phyloP scores from a whole-genome alignment of 2,797 vertebrate species.

The Cynodonichthys magdalenae region DNA sequence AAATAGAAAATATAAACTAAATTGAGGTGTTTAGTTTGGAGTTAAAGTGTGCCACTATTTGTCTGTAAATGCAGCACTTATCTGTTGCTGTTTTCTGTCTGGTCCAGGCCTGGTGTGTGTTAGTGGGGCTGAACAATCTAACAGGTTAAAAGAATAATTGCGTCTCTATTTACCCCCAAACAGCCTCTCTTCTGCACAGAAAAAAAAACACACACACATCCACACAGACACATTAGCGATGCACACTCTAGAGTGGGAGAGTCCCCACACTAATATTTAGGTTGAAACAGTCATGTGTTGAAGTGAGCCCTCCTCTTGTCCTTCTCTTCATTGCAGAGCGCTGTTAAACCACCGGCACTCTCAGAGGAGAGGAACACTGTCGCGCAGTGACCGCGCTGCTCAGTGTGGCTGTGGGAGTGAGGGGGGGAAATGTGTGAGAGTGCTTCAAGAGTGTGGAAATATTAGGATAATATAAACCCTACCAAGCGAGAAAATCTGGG shows the following conservation, averaged over 20 bases:
- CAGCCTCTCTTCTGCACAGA: conserved; percentile 76
- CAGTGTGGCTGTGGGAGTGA: conserved; percentile 44
- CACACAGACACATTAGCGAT: conserved; percentile 42
- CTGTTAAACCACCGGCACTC: conserved; percentile 73
- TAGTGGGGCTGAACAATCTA: conserved; percentile 66
- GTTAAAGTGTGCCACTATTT: conserved; percentile 42
- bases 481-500: conserved; percentile 17
- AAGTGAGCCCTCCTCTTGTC: conserved; percentile 80
- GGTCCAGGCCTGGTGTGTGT: conserved; percentile 42
- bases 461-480: conserved; percentile 40
- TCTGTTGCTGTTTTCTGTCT: conserved; percentile 46
- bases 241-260: conserved; percentile 47
- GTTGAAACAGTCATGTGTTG: conserved; percentile 73
- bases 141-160: conserved; percentile 83
- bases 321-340: conserved; percentile 77
- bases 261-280: conserved; percentile 78
- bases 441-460: conserved; percentile 41
- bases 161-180: conserved; percentile 79
- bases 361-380: conserved; percentile 65
- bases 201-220: conserved; percentile 56
- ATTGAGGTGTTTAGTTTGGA: conserved; percentile 25
- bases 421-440: conserved; percentile 12
- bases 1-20: conserved; percentile 14
- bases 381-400: conserved; percentile 56
- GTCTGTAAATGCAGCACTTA: conserved; percentile 47